A percentile compares a stretch with the other conserved stretches of the same genome.
Evolutionary conservation across 2,888 invertebrate genomes (phyloP).

Genomic region (Cheilosia scutellata): DNA sequence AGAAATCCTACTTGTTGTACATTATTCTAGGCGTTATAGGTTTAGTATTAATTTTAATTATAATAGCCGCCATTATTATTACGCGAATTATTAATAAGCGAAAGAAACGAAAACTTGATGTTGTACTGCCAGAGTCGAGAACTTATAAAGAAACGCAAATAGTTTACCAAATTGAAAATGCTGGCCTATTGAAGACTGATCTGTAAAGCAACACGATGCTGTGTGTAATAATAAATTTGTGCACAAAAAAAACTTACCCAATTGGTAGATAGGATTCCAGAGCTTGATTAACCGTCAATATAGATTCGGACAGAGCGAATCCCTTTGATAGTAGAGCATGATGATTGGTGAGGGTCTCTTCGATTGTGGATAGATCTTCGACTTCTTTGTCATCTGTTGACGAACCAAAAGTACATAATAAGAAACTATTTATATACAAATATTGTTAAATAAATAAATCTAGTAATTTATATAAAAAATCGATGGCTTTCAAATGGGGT

Average conservation of each 20-base stretch:
- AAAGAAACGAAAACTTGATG: slow-evolving; percentile 86
- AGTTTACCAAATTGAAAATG: slow-evolving; percentile 93
- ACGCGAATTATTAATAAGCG: slow-evolving; percentile 85
- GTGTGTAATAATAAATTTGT: neutral
- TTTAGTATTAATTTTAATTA: slow-evolving; percentile 84
- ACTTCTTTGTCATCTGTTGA: slow-evolving; percentile 87
- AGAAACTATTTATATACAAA: slow-evolving; percentile 71
- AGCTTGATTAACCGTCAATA: slow-evolving; percentile 94
- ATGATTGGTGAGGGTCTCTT: slow-evolving; percentile 85
- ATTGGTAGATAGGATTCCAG: slow-evolving; percentile 94
- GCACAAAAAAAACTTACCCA: slow-evolving; percentile 86
- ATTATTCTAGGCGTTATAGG: slow-evolving; percentile 85
- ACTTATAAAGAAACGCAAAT: slow-evolving; percentile 94
- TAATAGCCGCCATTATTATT: slow-evolving; percentile 84
- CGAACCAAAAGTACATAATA: slow-evolving; percentile 64
- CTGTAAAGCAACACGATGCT: slow-evolving; percentile 82
- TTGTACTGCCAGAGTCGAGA: slow-evolving; percentile 92
- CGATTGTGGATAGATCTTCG: slow-evolving; percentile 89
- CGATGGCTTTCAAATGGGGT: neutral
- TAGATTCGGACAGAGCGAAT: slow-evolving; percentile 92
- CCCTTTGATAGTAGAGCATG: slow-evolving; percentile 93
- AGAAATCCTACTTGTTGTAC: slow-evolving; percentile 81
- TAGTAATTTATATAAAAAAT: slow-evolving; percentile 18
- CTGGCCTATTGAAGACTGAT: slow-evolving; percentile 92
- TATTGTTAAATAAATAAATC: slow-evolving; percentile 34